Evolutionary conservation across 2,797 vertebrate species (phyloP), one percentile per base, ranked within the genome.

Genomic region (Liparis tanakae): DNA sequence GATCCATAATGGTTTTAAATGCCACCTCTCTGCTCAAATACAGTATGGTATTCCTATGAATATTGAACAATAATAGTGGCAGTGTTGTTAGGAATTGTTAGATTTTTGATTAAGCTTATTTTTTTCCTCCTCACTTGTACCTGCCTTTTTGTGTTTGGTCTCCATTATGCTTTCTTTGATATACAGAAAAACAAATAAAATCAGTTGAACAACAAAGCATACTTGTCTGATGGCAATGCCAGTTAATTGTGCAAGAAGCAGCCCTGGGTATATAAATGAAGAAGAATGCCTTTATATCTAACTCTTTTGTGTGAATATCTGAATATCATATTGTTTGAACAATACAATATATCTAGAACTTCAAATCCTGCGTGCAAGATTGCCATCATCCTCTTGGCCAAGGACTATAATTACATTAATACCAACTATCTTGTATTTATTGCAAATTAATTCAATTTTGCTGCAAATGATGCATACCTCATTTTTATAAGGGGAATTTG

Each of bases 111-210:
- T 92, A 94, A 93, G 92, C 93, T 94, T 94, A 87, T 92, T 91
- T 87, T 87, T 85, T 90, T 87, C 74, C 87, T 90, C 86, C 87
- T 93, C 90, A 94, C 91, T 92, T 95, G 93, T 95, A 94, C 91
- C 90, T 91, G 93, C 90, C 89, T 95, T 94, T 90, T 95, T 95
- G 93, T 95, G 93, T 95, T 95, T 93, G 92, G 93, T 94, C 92
- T 94, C 91, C 90, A 93, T 92, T 94, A 91, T 92, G 89, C 93
- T 94, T 95, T 94, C 92, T 95, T 94, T 94, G 91, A 92, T 95
- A 94, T 94, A 94, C 94, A 91, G 92, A 94, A 95, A 94, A 92
- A 91, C 46, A 92, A 95, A 95, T 94, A 95, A 94, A 94, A 94
- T 91, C 87, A 92, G 89, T 93, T 93, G 81, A 94, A 93, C 88